Evolutionary conservation across 1,140 invertebrate genomes (phyloP).

Genomic region (Protaetia brevitarsis): DNA sequence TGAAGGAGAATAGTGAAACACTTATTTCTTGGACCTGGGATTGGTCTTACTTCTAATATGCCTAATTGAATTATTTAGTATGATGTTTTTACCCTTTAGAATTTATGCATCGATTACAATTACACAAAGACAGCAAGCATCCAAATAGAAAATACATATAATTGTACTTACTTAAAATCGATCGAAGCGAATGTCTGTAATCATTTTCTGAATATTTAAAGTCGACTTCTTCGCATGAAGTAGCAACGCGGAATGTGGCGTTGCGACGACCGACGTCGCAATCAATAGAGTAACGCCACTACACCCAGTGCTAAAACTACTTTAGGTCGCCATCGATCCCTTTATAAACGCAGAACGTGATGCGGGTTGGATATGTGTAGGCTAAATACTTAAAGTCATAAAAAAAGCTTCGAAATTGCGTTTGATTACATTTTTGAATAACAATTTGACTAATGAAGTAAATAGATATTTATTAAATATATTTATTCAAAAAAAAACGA

Average conservation of each 20-base stretch:
- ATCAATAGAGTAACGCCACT: slow-evolving; percentile 14
- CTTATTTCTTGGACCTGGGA: too few relatives aligned
- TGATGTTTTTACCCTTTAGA: too few relatives aligned
- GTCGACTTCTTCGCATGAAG: not conserved
- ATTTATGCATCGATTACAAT: too few relatives aligned
- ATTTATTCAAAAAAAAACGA: too few relatives aligned
- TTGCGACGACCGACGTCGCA: slow-evolving; percentile 3
- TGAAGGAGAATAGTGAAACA: too few relatives aligned
- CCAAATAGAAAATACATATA: too few relatives aligned
- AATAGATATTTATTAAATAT: too few relatives aligned
- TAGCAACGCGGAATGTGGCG: slow-evolving; percentile 9
- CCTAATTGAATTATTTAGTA: too few relatives aligned
- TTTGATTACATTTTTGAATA: too few relatives aligned
- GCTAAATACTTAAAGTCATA: not conserved
- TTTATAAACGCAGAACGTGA: not conserved
- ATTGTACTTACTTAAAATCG: slow-evolving; percentile 17
- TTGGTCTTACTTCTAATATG: too few relatives aligned
- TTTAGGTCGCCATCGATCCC: not conserved
- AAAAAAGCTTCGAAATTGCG: not conserved
- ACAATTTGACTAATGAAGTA: too few relatives aligned
- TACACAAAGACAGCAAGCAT: too few relatives aligned
- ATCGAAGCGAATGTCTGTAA: not conserved
- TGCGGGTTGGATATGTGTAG: not conserved
- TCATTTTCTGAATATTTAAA: slow-evolving; percentile 23
- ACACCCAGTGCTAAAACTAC: not conserved